Base-by-base conservation (phyloP, 2,113 vertebrate species). In the Turnix velox region DNA sequence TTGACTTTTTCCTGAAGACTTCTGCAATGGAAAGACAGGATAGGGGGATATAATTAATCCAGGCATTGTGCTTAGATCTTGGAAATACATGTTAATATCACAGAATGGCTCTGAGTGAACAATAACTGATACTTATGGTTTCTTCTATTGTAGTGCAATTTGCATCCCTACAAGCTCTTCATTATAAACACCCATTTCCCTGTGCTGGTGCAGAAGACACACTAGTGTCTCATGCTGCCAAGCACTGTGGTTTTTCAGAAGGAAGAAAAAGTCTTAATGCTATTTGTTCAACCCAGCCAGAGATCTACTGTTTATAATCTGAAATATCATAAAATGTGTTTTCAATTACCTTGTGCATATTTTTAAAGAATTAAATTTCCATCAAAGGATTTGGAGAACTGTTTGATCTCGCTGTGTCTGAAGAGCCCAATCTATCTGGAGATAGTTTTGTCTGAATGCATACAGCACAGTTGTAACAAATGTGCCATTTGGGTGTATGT, bases 301-400 rank as follows among this genome's bases (percentile, higher is more conserved):
- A 91, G 80, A 93, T 43, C 31, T 94, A 96, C 86, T 96, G 79
- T 90, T 94, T 95, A 87, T 93, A 96, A 95, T 92, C 87, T 63
- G 83, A 95, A 84, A 71, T 90, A 95, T 97, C 83, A 89, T 92
- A 94, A 94, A 95, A 95, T 93, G 76, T 97, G 96, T 95, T 97
- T 95, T 95, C 96, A 97, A 96, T 98, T 98, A 97, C 94, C 82
- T 84, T 1, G 30, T 97, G 93, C 84, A 87, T 97, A 96, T 97
- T 97, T 98, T 97, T 97, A 87, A 96, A 91, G 90, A 96, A 97
- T 97, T 96, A 94, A 76, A 92, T 97, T 96, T 96, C 96, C 97
- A 97, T 97, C 96, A 97, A 97, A 98, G 97, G 62, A 37, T 90
- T 97, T 94, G 92, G 81, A 81, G 90, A 94, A 78, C 69, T 87